Base-by-base conservation (phyloP, 2,113 vertebrate genomes). In the Baryphthengus martii region DNA sequence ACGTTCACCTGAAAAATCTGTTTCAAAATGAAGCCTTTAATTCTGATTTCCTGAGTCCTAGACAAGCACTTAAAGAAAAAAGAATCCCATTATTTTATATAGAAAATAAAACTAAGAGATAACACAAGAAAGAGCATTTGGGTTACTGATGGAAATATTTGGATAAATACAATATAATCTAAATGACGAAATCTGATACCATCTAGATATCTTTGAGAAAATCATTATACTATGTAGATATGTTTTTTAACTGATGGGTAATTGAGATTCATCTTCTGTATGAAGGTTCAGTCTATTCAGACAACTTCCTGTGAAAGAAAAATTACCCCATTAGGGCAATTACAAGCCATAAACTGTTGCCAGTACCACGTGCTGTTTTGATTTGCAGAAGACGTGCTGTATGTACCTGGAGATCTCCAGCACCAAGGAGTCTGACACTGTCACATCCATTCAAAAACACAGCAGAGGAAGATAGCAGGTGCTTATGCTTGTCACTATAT, bases 401-500 rank as follows among this genome's bases (percentile, higher is more conserved):
- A 42, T 6, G 23, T 14, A 63, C 11, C 16, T 35, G 31, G 47
- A 58, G 10, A 42, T 45, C 55, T 65, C 23, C 20, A 24, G 20
- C 7, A 2, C 10, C 47, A 72, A 31, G 25, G 26, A 53, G 26
- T 13, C 25, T 50, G 19, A 52, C 8, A 12, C 7, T 72, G 35
- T 24, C 29, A 17, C 1, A 25, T 35, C 13, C 37, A 16, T 62
- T 56, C 20, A 58, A 44, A 93, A 70, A 18, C 11, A 17, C 6
- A 67, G 17, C 14, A 68, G 56, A 81, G 39, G 23, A 89, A 81
- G 42, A 72, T 0, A 45, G 13, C 9, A 49, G 47, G 67, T 50
- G n/a, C 12, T 67, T 67, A 25, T 1, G 1, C 2, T 78, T 7
- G 23, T 44, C 44, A 13, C 9, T 8, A 2, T 21, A 18, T 20